phyloP scores from a whole-genome alignment of 2,797 vertebrate species.

The Neosalanx taihuensis region DNA sequence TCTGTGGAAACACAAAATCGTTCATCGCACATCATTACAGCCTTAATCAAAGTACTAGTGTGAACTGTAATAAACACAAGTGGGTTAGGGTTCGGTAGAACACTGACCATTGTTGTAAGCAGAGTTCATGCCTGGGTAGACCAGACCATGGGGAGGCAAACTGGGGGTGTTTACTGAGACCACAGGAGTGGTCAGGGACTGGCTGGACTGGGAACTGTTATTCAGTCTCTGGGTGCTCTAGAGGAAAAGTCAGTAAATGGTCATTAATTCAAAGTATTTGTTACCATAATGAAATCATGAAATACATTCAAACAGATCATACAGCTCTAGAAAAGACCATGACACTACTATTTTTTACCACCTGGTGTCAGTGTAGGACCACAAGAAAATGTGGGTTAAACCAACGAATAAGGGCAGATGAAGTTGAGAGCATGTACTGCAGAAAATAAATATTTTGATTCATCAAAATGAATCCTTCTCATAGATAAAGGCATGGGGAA shows the following conservation, averaged over 20 bases:
- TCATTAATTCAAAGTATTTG: neutral
- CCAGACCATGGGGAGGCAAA: slow-evolving; percentile 82
- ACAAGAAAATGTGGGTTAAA: neutral
- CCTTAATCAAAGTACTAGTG: neutral
- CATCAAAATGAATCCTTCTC: neutral
- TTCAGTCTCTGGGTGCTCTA: slow-evolving; percentile 85
- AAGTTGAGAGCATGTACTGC: neutral
- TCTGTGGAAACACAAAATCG: slow-evolving; percentile 67
- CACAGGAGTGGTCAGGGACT: slow-evolving; percentile 86
- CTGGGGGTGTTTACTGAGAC: slow-evolving; percentile 91
- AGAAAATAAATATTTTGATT: neutral
- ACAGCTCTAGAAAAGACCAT: neutral
- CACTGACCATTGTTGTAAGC: slow-evolving; percentile 85
- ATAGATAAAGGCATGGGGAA: neutral
- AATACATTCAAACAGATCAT: neutral
- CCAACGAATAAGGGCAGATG: neutral
- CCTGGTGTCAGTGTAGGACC: slow-evolving; percentile 39
- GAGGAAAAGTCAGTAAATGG: slow-evolving; percentile 21
- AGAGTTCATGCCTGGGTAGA: slow-evolving; percentile 84
- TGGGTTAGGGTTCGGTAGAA: neutral
- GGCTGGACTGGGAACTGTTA: slow-evolving; percentile 79
- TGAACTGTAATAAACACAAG: neutral
- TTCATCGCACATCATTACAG: neutral
- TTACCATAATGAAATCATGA: neutral
- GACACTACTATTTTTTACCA: slow-evolving; percentile 40